Base-by-base conservation (phyloP, 64 coral and sea anemone genomes). In the Anthopleura sola region DNA sequence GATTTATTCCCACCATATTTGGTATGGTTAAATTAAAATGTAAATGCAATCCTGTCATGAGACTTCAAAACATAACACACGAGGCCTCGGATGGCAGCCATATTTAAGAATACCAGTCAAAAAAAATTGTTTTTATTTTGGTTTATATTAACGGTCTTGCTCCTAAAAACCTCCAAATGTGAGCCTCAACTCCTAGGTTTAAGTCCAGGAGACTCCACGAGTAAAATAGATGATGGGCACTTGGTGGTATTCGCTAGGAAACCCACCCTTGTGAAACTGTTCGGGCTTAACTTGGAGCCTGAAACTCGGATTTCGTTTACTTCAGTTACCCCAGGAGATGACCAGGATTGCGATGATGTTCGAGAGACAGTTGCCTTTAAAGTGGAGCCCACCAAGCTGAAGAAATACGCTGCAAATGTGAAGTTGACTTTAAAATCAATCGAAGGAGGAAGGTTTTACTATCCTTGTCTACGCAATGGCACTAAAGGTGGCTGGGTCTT, bases 231-330 rank as follows among this genome's bases (percentile, higher is more conserved):
- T 26, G 34, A 90, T 49, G 94, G 94, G 49, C 33, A 89, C 34
- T 57, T 97, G 28, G 31, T 51, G 23, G 49, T 97, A 74, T 34
- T 39, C 13, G 83, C 84, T 8, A 56, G 87, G 55, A 97, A 33
- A 17, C 39, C 36, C 40, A 55, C 81, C 33, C 26, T 76, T 20
- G 36, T 97, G 79, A 60, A 84, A 62, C 56, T 97, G 62, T 97
- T 89, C 51, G 90, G 94, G 46, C 36, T 68, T n/a, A 55, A 62
- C 32, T 81, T 97, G 24, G 60, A 82, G 36, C 88, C 64, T 23
- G 13, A 90, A 19, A 90, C 84, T 13, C 80, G 87, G 1, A 69
- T 97, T 60, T 92, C 94, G 11, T 97, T 97, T 28, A 97, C 94
- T 49, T 40, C 84, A 11, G 80, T 39, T 28, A 26, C 60, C 37